phyloP scores from a whole-genome alignment of 2,113 vertebrate species.

The Gulo gulo region DNA sequence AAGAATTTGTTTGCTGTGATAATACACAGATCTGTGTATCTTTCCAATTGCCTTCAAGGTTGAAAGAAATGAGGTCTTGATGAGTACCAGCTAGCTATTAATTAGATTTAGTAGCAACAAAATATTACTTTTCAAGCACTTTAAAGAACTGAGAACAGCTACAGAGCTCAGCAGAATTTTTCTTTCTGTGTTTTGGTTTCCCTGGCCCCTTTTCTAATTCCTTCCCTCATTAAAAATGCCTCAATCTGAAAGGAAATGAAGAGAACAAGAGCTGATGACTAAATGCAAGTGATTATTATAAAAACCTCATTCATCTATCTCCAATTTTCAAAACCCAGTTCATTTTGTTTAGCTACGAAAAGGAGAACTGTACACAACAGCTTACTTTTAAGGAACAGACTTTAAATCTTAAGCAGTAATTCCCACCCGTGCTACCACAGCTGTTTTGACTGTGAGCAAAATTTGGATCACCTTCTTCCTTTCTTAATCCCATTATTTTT shows the following conservation, averaged over 20 bases:
- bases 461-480: not conserved
- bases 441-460: not conserved
- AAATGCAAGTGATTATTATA: slow-evolving; percentile 51
- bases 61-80: slow-evolving; percentile 79
- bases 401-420: slow-evolving; percentile 62
- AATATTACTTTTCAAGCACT: slow-evolving; percentile 64
- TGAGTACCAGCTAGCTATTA: slow-evolving; percentile 76
- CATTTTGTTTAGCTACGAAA: slow-evolving; percentile 39
- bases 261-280: slow-evolving; percentile 43
- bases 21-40: slow-evolving; percentile 62
- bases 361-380: slow-evolving; percentile 12
- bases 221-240: slow-evolving; percentile 64
- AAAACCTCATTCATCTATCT: slow-evolving; percentile 57
- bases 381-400: slow-evolving; percentile 29
- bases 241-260: not conserved
- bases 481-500: not conserved
- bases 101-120: slow-evolving; percentile 71
- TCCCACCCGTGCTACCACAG: slow-evolving; percentile 1
- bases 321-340: slow-evolving; percentile 19
- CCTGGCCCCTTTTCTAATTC: slow-evolving; percentile 48
- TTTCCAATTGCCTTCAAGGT: slow-evolving; percentile 81
- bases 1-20: slow-evolving; percentile 48
- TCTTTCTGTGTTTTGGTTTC: not conserved
- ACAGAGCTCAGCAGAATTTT: slow-evolving; percentile 48
- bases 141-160: slow-evolving; percentile 45